phyloP scores from a whole-genome alignment of 2,797 vertebrate genomes.

The Hippopotamyrus pictus region DNA sequence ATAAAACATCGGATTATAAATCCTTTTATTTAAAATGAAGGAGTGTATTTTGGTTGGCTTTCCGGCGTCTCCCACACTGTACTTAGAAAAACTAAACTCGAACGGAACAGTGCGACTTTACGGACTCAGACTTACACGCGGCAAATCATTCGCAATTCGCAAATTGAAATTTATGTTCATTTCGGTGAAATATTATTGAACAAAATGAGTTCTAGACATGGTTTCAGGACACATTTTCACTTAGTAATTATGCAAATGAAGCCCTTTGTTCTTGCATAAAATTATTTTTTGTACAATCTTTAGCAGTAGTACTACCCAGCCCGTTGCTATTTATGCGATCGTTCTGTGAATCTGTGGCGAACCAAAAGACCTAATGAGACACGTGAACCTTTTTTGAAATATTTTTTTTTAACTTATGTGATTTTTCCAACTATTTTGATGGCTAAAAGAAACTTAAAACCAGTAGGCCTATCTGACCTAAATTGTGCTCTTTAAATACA shows the following conservation, averaged over 20 bases:
- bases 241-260: neutral
- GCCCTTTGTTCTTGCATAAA: constrained; percentile 3
- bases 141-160: neutral
- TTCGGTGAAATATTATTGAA: constrained; percentile 4
- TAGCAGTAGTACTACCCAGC: neutral
- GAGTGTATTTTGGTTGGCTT: neutral
- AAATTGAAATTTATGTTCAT: constrained; percentile 3
- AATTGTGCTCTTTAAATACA: neutral
- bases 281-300: neutral
- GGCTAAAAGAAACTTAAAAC: neutral
- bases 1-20: neutral
- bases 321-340: neutral
- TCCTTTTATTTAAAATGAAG: constrained; percentile 1
- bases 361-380: neutral
- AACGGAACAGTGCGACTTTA: neutral
- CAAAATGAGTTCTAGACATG: neutral
- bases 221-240: neutral
- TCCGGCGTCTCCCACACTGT: neutral
- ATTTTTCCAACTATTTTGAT: neutral
- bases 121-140: neutral
- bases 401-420: neutral
- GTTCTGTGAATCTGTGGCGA: neutral
- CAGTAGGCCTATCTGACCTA: neutral
- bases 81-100: neutral
- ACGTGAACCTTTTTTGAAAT: neutral